Percentiles rank a stretch among this genome's conserved stretches.
Evolutionary conservation across 2,113 vertebrate genomes (phyloP).

Genomic region (Himantopus leucocephalus): DNA sequence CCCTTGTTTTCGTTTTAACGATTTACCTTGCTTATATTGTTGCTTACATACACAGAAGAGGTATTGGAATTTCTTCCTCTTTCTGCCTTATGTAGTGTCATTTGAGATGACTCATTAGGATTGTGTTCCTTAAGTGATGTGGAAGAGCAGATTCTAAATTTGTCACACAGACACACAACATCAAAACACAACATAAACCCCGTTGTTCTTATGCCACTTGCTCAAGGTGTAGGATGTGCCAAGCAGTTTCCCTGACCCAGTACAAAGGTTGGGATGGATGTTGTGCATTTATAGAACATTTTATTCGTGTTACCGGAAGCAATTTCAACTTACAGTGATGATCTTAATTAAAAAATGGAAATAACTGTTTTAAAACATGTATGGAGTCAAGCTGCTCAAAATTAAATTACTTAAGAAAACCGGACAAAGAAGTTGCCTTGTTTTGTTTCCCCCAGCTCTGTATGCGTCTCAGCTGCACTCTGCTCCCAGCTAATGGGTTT

Average conservation of each 20-base stretch:
- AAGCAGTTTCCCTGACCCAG: background rate
- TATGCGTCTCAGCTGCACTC: background rate
- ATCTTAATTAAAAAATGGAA: background rate
- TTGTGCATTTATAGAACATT: background rate
- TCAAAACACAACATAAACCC: background rate
- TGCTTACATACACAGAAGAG: background rate
- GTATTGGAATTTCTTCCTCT: background rate
- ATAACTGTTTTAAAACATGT: background rate
- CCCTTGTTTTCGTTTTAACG: background rate
- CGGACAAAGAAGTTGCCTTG: background rate
- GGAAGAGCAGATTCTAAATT: constrained; percentile 43
- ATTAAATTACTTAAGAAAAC: background rate
- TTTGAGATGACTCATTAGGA: constrained; percentile 48
- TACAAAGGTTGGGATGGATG: background rate
- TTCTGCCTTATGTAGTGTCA: background rate
- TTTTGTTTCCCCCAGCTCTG: background rate
- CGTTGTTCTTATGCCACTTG: background rate
- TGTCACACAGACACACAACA: constrained; percentile 8
- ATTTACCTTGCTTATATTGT: background rate
- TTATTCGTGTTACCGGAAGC: background rate
- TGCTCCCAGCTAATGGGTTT: background rate
- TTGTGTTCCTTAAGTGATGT: constrained; percentile 19
- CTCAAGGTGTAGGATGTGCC: background rate
- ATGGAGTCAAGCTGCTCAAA: background rate
- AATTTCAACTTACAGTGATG: background rate